Evolutionary conservation across 1,140 invertebrate genomes (phyloP), one percentile per base, ranked within the genome.

Genomic region (Psix sp.): DNA sequence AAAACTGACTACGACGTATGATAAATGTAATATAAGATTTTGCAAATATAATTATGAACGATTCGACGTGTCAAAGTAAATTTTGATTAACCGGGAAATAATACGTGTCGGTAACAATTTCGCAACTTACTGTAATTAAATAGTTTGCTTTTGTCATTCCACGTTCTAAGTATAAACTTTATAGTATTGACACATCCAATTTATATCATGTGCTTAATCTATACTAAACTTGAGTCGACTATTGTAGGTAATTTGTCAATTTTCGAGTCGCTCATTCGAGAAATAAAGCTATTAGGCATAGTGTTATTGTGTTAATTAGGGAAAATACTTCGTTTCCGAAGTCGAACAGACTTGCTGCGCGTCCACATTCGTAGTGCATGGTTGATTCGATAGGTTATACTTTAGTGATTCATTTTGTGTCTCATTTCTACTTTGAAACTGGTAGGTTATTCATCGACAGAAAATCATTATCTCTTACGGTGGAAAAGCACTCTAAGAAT

Each of bases 391-490:
- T 65, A 59, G 24, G 60, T 26, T 51, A n/a, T n/a, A 48, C 43
- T 66, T 52, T 21, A 42, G 42, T 49, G 31, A 40, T 26, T 66
- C 39, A 52, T 74, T 66, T 59, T 21, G 51, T 42, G 56, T 59
- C 49, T 33, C 36, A 66, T 48, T 33, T 26, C 7, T 46, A 51
- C 21, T 31, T 42, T 35, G 49, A 40, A 51, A 16, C 31, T 33
- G 45, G 21, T 26, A 45, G 31, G 31, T 35, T 46, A 63, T 73
- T 76, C 71, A 76, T 80, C 77, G 80, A 81, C 77, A 79, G 76
- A 76, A 82, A 82, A 82, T 82, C 77, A 66, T 83, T 83, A 80
- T 73, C 60, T 63, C 56, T 43, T 59, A 31, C 45, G 45, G 62
- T 57, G 67, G 43, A 66, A 9, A 63, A 56, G 38, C 20, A 18